A percentile compares a stretch with the other conserved stretches of the same genome.
These are phyloP conservation scores for Epinotia bilunana DNA, from an alignment of 2,888 invertebrate genomes.

Conservation along the genomic window DNA sequence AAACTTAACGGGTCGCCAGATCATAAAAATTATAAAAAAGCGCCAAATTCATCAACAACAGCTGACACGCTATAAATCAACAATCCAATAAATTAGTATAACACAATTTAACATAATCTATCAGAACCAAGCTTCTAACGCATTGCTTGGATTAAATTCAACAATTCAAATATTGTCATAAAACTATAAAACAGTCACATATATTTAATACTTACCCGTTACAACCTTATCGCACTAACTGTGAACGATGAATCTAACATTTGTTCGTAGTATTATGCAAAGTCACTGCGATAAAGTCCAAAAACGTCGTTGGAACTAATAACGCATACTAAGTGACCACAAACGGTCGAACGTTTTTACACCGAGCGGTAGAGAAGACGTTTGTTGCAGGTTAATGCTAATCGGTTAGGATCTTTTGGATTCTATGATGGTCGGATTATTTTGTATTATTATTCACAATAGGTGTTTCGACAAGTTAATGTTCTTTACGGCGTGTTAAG, in stretches of 20 bases:
- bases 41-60: background rate
- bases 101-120: background rate
- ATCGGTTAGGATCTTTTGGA: no score
- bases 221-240: background rate
- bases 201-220: background rate
- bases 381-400: background rate
- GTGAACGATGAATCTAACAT: no score
- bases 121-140: background rate
- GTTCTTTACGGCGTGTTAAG: constrained; percentile 24
- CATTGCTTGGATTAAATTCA: background rate
- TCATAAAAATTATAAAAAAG: no score
- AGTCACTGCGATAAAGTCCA: background rate
- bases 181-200: constrained; percentile 26
- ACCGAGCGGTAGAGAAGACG: background rate
- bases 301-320: constrained; percentile 2
- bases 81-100: background rate
- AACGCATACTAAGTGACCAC: constrained; percentile 15
- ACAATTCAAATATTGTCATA: constrained; percentile 28
- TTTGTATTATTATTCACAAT: constrained; percentile 13
- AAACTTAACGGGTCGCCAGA: no score
- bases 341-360: background rate
- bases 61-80: background rate
- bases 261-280: background rate
- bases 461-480: constrained; percentile 23
- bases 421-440: constrained; percentile 3